phyloP scores from a whole-genome alignment of 2,113 vertebrate species.

The Hippocampus mohnikei region DNA sequence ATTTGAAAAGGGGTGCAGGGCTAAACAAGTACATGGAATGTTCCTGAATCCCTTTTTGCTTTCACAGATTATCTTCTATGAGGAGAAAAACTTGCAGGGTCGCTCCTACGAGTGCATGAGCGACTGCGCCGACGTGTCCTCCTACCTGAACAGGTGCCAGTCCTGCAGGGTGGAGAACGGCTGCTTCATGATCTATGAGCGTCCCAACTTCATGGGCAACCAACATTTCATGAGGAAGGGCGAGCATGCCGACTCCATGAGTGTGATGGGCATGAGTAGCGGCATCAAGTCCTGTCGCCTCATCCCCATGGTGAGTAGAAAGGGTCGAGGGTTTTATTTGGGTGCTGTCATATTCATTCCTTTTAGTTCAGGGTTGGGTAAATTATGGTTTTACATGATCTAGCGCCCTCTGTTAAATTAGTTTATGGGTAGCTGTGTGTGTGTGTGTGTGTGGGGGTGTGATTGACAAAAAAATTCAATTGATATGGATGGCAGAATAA shows the following conservation, averaged over 20 bases:
- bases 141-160: conserved; percentile 59
- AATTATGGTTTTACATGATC: not conserved
- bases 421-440: too few species aligned
- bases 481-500: not conserved
- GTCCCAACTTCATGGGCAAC: conserved; percentile 68
- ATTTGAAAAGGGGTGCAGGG: not conserved
- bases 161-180: conserved; percentile 61
- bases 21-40: not conserved
- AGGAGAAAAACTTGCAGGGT: conserved; percentile 70
- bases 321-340: not conserved
- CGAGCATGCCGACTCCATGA: conserved; percentile 64
- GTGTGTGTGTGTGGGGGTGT: too few species aligned
- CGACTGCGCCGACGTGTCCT: conserved; percentile 62
- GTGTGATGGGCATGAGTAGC: conserved; percentile 55
- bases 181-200: conserved; percentile 71
- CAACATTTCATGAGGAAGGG: conserved; percentile 63
- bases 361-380: not conserved
- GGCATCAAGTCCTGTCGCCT: conserved; percentile 69
- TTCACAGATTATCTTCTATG: conserved; percentile 66
- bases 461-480: not conserved
- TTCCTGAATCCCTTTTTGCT: not conserved
- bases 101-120: conserved; percentile 63
- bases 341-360: not conserved
- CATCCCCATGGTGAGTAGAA: conserved; percentile 59
- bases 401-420: not conserved